Percentiles rank a stretch among this genome's conserved stretches.
Evolutionary conservation across 2,113 vertebrate species (phyloP).

Genomic region (Dipodomys stephensi): DNA sequence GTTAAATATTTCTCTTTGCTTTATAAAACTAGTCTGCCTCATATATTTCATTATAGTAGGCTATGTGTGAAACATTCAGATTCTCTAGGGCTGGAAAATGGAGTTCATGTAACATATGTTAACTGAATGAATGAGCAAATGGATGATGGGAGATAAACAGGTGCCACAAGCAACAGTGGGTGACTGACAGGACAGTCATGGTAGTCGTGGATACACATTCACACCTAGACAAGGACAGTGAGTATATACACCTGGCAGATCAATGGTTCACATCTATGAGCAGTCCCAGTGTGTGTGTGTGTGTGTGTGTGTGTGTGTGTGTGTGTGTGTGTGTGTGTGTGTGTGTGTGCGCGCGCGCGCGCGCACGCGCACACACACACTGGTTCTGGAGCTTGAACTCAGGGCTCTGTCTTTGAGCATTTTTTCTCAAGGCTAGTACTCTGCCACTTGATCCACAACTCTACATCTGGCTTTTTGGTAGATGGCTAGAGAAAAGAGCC

Average conservation of each 20-base stretch:
- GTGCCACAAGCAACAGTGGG: background rate
- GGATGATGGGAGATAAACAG: background rate
- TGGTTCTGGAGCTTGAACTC: too few species aligned
- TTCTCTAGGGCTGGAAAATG: background rate
- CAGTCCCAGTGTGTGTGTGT: background rate
- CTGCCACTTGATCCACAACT: too few species aligned
- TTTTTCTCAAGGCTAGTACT: too few species aligned
- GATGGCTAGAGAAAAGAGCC: too few species aligned
- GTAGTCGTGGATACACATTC: fast-evolving
- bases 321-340: too few species aligned
- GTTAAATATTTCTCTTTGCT: background rate
- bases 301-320: too few species aligned
- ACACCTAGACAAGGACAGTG: background rate
- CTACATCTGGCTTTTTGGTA: too few species aligned
- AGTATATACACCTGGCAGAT: background rate
- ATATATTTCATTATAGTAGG: background rate
- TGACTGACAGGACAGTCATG: too few species aligned
- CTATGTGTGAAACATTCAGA: background rate
- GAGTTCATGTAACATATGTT: fast-evolving
- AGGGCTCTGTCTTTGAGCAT: too few species aligned
- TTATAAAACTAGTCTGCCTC: background rate
- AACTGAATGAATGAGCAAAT: background rate
- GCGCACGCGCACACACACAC: too few species aligned
- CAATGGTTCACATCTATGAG: fast-evolving
- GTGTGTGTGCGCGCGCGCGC: too few species aligned